These are phyloP conservation scores for Nomada ruficornis DNA, from an alignment of 2,888 invertebrate genomes.

Conservation along the genomic window DNA sequence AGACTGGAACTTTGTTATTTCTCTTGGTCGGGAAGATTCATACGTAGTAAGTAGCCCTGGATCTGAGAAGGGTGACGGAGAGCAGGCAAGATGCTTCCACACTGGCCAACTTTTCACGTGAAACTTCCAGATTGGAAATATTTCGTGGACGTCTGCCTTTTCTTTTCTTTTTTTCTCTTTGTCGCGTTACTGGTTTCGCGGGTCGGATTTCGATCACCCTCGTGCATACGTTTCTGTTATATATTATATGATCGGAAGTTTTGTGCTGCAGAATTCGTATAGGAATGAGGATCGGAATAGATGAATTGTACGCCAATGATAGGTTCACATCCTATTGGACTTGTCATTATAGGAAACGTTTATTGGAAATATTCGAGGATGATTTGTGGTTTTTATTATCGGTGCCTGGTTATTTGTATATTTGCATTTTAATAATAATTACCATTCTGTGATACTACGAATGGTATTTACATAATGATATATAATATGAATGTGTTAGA, in stretches of 20 bases:
- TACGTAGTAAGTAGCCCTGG: conserved; percentile 55
- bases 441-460: too few relatives aligned
- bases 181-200: neutral
- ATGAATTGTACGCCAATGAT: too few relatives aligned
- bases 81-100: conserved; percentile 47
- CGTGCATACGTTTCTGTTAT: conserved; percentile 32
- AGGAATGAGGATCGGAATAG: neutral
- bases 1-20: conserved; percentile 67
- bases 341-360: too few relatives aligned
- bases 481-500: too few relatives aligned
- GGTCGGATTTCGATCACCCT: conserved; percentile 17
- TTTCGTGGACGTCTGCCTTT: conserved; percentile 53
- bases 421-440: too few relatives aligned
- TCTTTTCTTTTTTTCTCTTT: conserved; percentile 21
- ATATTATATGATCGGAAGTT: conserved; percentile 68
- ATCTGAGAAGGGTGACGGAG: conserved; percentile 29
- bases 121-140: conserved; percentile 72
- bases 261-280: conserved; percentile 13
- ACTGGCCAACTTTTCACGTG: conserved; percentile 61
- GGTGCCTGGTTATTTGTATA: too few relatives aligned
- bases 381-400: too few relatives aligned
- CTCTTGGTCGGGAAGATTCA: conserved; percentile 64
- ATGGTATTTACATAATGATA: too few relatives aligned
- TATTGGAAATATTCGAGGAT: too few relatives aligned
- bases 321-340: too few relatives aligned